Evolutionary conservation across 2,113 vertebrate genomes (phyloP).

Genomic region (Hippopotamus amphibius): DNA sequence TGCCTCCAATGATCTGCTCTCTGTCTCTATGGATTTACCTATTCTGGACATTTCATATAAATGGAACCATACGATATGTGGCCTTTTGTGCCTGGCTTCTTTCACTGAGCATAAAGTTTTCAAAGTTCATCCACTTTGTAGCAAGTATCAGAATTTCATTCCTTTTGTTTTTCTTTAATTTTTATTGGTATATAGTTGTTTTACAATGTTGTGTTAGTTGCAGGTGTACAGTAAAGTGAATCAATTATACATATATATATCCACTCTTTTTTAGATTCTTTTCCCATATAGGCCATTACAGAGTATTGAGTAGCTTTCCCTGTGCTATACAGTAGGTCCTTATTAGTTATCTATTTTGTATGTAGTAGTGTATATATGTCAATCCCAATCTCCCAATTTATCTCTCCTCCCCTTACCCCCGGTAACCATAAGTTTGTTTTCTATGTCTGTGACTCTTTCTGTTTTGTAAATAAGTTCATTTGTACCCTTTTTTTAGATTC

Average conservation of each 20-base stretch:
- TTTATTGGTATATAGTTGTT: neutral
- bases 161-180: neutral
- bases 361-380: neutral
- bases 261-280: neutral
- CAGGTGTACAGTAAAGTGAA: neutral
- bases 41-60: neutral
- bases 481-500: neutral
- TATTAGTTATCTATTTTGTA: neutral
- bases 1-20: neutral
- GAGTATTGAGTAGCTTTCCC: neutral
- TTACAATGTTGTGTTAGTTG: neutral
- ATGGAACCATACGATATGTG: neutral
- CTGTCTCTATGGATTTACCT: neutral
- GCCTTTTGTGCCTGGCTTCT: neutral
- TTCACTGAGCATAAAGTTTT: neutral
- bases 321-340: neutral
- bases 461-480: neutral
- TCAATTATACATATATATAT: neutral
- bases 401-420: neutral
- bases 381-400: neutral
- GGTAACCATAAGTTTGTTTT: neutral
- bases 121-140: neutral
- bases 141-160: neutral
- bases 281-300: neutral
- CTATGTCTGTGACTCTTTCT: neutral